These are phyloP conservation scores for Eonycteris spelaea DNA, from an alignment of 2,113 vertebrate genomes.

Conservation along the genomic window DNA sequence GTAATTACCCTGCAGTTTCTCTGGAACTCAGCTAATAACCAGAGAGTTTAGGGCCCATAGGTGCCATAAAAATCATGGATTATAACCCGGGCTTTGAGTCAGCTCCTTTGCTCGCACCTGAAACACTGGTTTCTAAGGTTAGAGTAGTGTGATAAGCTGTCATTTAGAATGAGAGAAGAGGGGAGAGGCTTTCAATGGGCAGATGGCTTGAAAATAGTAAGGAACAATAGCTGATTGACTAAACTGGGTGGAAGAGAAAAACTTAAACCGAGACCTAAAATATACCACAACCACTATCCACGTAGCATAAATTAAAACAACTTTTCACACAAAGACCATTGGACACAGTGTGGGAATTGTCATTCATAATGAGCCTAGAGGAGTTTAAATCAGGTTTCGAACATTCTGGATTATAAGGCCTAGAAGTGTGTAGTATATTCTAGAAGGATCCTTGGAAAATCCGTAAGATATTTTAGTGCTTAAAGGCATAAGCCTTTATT, in stretches of 20 bases:
- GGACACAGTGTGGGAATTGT: background rate
- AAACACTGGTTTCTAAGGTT: background rate
- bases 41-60: background rate
- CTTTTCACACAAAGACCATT: background rate
- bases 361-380: background rate
- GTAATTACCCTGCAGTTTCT: background rate
- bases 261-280: background rate
- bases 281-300: background rate
- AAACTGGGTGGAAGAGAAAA: background rate
- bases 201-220: background rate
- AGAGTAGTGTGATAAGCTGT: background rate
- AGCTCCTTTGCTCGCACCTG: background rate
- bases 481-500: background rate
- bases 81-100: background rate
- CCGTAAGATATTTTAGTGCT: background rate
- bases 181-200: background rate
- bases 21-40: background rate
- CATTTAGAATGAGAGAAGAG: background rate
- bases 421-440: background rate
- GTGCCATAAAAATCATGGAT: background rate
- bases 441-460: background rate
- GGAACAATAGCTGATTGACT: background rate
- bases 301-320: background rate
- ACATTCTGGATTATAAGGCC: background rate
- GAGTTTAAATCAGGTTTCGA: background rate